These are phyloP conservation scores for Shinisaurus crocodilurus DNA, from an alignment of 2,113 vertebrate species.

Conservation along the genomic window DNA sequence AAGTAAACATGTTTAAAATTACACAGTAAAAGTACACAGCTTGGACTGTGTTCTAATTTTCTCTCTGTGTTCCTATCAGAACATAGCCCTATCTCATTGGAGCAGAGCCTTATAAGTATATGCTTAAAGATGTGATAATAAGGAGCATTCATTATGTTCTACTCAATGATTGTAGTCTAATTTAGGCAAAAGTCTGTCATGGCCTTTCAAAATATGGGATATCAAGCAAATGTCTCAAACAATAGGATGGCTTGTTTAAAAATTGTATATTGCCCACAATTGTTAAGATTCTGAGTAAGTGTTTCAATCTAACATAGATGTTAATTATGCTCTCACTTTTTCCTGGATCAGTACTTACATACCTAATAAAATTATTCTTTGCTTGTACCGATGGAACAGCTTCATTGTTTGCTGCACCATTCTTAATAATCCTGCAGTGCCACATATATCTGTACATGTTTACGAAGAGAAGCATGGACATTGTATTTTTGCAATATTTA, in stretches of 20 bases:
- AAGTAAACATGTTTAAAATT: not conserved
- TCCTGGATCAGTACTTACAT: not conserved
- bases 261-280: not conserved
- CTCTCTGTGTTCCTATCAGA: not conserved
- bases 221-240: not conserved
- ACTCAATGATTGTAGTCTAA: too few relatives aligned
- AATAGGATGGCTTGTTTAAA: not conserved
- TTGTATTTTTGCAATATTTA: not conserved
- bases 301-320: constrained; percentile 31
- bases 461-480: not conserved
- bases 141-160: not conserved
- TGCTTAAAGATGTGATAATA: not conserved
- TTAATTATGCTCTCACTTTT: constrained; percentile 36
- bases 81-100: not conserved
- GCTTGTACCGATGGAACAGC: constrained; percentile 3
- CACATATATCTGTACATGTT: not conserved
- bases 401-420: not conserved
- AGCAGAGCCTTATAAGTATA: not conserved
- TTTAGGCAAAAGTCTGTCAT: not conserved
- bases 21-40: not conserved
- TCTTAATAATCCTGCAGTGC: constrained; percentile 25
- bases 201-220: not conserved
- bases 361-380: constrained; percentile 19
- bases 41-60: not conserved
- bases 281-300: not conserved